These are phyloP conservation scores for Nibea albiflora DNA, from an alignment of 2,113 vertebrate species.

Conservation along the genomic window DNA sequence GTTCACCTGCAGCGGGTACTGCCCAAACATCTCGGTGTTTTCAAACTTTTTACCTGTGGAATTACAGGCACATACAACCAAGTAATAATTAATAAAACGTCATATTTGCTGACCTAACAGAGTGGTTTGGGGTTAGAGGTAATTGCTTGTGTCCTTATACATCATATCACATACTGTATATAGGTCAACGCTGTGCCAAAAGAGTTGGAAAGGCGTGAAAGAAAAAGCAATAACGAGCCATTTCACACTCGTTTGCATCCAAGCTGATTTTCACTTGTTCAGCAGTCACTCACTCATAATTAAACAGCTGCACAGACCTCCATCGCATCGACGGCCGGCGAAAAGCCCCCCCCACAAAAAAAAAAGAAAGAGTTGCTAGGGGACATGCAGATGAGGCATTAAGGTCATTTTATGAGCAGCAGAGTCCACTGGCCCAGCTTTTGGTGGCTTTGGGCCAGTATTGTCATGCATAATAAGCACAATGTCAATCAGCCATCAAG, in stretches of 20 bases:
- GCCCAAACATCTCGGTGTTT: constrained; percentile 98
- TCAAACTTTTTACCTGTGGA: constrained; percentile 96
- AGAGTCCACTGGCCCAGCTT: constrained; percentile 65
- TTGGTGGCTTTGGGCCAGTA: constrained; percentile 71
- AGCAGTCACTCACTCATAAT: constrained; percentile 53
- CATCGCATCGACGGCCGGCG: constrained; percentile 25
- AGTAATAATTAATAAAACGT: not conserved
- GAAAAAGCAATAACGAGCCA: constrained; percentile 7
- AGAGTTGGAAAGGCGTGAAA: not conserved
- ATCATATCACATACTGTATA: not conserved
- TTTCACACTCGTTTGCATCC: constrained; percentile 40
- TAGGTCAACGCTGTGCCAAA: constrained; percentile 4
- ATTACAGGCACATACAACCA: not conserved
- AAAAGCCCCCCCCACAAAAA: constrained; percentile 9
- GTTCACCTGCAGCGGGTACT: constrained; percentile 98
- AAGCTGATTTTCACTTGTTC: constrained; percentile 55
- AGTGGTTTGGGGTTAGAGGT: not conserved
- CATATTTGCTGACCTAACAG: not conserved
- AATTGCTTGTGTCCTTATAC: not conserved
- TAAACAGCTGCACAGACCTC: constrained; percentile 25
- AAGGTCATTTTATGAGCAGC: constrained; percentile 73
- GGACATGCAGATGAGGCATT: constrained; percentile 78
- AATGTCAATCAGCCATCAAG: constrained; percentile 80
- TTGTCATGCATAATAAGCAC: constrained; percentile 82
- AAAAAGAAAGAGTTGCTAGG: constrained; percentile 43